A percentile compares a stretch with the other conserved stretches of the same genome.
Evolutionary conservation across 2,113 vertebrate genomes (phyloP).

Genomic region (Alces alces): DNA sequence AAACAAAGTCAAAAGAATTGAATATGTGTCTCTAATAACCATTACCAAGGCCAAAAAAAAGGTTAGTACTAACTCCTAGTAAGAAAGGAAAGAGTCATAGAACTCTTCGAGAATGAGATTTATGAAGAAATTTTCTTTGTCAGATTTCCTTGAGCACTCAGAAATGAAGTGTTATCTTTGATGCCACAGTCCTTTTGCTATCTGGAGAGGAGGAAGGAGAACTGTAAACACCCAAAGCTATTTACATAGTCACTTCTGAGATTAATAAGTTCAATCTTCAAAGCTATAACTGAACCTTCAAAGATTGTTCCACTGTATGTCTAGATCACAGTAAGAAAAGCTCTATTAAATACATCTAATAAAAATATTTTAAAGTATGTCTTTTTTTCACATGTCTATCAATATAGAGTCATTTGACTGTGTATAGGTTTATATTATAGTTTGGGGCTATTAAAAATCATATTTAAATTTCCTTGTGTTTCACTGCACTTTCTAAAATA

Average conservation of each 20-base stretch:
- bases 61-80: neutral
- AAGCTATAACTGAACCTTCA: slow-evolving; percentile 2
- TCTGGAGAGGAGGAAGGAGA: neutral
- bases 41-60: neutral
- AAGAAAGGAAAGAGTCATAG: neutral
- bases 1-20: neutral
- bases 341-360: neutral
- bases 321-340: neutral
- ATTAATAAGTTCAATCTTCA: slow-evolving; percentile 13
- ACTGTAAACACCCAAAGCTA: neutral
- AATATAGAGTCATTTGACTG: neutral
- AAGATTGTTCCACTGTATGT: neutral
- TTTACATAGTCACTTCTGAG: neutral
- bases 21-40: neutral
- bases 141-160: neutral
- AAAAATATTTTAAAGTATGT: neutral
- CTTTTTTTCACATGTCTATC: neutral
- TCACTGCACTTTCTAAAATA: neutral
- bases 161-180: slow-evolving; percentile 15
- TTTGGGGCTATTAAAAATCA: neutral
- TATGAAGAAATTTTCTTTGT: neutral
- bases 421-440: neutral
- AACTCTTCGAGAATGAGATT: slow-evolving; percentile 22
- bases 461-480: neutral
- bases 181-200: neutral